A percentile compares a stretch with the other conserved stretches of the same genome.
Evolutionary conservation across 2,888 invertebrate species (phyloP).

Genomic region (Podabrus alpinus): DNA sequence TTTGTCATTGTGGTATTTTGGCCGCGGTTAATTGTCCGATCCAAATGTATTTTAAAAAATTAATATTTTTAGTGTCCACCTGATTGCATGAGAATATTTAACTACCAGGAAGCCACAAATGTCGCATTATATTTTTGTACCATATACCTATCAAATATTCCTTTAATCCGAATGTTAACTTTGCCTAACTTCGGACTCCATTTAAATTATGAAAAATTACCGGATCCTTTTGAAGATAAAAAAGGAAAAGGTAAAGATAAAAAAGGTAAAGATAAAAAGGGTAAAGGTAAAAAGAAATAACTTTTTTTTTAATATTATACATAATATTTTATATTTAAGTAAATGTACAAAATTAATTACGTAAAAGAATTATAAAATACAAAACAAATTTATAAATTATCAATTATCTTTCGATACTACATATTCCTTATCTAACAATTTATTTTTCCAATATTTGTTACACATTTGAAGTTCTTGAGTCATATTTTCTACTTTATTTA

Average conservation of each 20-base stretch:
- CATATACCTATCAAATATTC: slow-evolving; percentile 50
- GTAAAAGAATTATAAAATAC: slow-evolving; percentile 6
- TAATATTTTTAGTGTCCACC: slow-evolving; percentile 47
- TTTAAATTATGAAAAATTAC: slow-evolving; percentile 43
- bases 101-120: slow-evolving; percentile 43
- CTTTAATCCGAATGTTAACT: slow-evolving; percentile 48
- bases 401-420: slow-evolving; percentile 34
- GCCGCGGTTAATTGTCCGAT: too few species aligned
- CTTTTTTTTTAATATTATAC: not conserved
- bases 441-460: slow-evolving; percentile 40
- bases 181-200: slow-evolving; percentile 51
- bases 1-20: too few species aligned
- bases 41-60: slow-evolving; percentile 16
- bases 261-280: slow-evolving; percentile 33
- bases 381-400: slow-evolving; percentile 1
- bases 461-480: slow-evolving; percentile 40
- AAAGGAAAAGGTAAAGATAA: slow-evolving; percentile 34
- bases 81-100: slow-evolving; percentile 46
- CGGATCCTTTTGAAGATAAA: slow-evolving; percentile 33
- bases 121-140: slow-evolving; percentile 49
- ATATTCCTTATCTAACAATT: slow-evolving; percentile 37
- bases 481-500: slow-evolving; percentile 40
- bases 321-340: slow-evolving; percentile 10
- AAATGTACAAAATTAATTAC: not conserved
- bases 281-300: slow-evolving; percentile 31